Evolutionary conservation across 2,113 vertebrate genomes (phyloP), one percentile per base, ranked within the genome.

Genomic region (Passer montanus): DNA sequence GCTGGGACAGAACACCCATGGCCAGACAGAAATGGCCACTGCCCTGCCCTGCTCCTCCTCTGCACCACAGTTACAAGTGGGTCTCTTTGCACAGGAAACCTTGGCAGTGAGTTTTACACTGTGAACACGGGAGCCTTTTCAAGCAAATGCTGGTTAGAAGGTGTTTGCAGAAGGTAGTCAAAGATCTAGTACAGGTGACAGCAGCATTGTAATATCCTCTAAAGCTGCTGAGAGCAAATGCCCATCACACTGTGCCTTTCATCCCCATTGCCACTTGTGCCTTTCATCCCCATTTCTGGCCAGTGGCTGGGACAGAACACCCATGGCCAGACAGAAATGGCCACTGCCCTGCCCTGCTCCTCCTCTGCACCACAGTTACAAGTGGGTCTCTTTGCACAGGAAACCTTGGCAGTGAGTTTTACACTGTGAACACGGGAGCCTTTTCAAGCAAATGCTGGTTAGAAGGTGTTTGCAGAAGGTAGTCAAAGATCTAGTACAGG

Each of bases 101-200:
- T 96, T 95, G 94, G 73, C 94, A 92, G 86, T 31, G 83, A 90
- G 84, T 85, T 97, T 97, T 91, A 92, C 60, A 63, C 89, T 95
- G 90, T 84, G 83, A 91, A 76, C 84, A 90, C 73, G 89, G 96
- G 97, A 98, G 96, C 72, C 46, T 46, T 72, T 95, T 97, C 95
- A 98, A 98, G 90, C 85, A 97, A 98, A 97, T 93, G 95, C 96
- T 97, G 94, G 86, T 96, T 82, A 94, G 89, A 80, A 97, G 96
- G 87, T 97, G 58, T 98, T 98, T 96, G 95, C 94, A 90, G 97
- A 94, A 97, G 90, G 91, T 77, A 96, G 94, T 96, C 94, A 97
- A 97, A 97, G 60, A 92, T 63, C 84, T 89, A 70, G 66, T 72
- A 76, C 73, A 90, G 93, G 89, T 96, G 94, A 91, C 70, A 86